phyloP scores from a whole-genome alignment of 2,888 invertebrate species.

The Apamea sordens region DNA sequence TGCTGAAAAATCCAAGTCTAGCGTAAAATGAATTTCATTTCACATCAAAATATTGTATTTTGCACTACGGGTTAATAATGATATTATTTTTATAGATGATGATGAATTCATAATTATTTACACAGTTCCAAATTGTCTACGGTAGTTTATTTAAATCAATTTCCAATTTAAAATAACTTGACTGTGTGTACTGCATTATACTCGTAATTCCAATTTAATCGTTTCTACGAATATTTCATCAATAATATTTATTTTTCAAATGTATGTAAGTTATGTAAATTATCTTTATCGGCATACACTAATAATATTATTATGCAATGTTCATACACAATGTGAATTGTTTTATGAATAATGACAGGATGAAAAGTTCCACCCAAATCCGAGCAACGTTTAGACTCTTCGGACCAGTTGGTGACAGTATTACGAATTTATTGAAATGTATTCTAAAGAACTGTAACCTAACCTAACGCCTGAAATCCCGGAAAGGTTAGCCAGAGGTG shows the following conservation, averaged over 20 bases:
- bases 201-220: not conserved
- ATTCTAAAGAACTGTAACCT: too few relatives aligned
- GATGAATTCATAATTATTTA: not conserved
- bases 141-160: too few relatives aligned
- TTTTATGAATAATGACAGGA: too few relatives aligned
- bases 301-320: too few relatives aligned
- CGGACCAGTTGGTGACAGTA: too few relatives aligned
- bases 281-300: not conserved
- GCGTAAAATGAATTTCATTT: conserved; percentile 15
- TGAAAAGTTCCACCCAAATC: too few relatives aligned
- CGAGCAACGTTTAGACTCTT: too few relatives aligned
- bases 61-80: not conserved
- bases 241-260: not conserved
- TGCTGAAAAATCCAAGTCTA: conserved; percentile 23
- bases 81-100: too few relatives aligned
- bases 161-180: not conserved
- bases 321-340: too few relatives aligned
- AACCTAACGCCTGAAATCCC: too few relatives aligned
- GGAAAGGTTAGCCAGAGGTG: too few relatives aligned
- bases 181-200: not conserved
- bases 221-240: not conserved
- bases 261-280: not conserved
- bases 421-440: too few relatives aligned
- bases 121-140: not conserved
- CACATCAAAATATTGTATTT: not conserved